Conservation (phyloP, 2,113 vertebrate genomes). For the Notarius lentiginosus region DNA sequence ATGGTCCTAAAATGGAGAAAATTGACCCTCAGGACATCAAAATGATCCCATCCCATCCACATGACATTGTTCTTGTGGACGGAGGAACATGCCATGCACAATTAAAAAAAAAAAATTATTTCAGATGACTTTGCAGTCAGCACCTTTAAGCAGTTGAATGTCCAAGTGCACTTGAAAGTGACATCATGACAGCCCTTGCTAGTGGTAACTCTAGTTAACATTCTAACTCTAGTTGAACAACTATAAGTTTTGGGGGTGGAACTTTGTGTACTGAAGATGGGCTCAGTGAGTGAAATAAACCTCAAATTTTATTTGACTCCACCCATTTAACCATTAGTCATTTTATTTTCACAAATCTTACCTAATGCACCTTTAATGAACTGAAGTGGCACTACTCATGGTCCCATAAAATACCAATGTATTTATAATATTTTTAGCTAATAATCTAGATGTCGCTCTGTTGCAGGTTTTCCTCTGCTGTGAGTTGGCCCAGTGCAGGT, state of each 20-base stretch:
- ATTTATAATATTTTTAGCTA: neutral
- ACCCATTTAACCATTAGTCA: neutral
- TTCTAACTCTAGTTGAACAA: neutral
- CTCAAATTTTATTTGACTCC: neutral
- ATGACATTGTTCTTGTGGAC: too few relatives aligned
- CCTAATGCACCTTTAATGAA: neutral
- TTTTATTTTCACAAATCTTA: neutral
- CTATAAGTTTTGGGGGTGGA: neutral
- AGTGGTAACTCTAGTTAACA: neutral
- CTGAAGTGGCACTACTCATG: neutral
- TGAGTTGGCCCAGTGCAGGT: constrained; percentile 90
- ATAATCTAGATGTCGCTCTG: neutral
- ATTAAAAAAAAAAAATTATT: too few relatives aligned
- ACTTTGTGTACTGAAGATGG: neutral
- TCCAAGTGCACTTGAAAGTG: neutral
- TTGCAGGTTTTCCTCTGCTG: constrained; percentile 85
- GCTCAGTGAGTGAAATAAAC: neutral
- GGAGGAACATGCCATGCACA: too few relatives aligned
- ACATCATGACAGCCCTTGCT: neutral
- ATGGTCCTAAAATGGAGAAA: too few relatives aligned
- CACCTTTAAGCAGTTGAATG: neutral
- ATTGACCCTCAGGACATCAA: too few relatives aligned
- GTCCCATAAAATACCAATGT: neutral
- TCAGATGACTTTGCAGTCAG: too few relatives aligned
- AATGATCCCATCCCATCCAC: too few relatives aligned